These are phyloP conservation scores for Meloidogyne exigua DNA, from an alignment of 1,140 invertebrate genomes.

Conservation along the genomic window DNA sequence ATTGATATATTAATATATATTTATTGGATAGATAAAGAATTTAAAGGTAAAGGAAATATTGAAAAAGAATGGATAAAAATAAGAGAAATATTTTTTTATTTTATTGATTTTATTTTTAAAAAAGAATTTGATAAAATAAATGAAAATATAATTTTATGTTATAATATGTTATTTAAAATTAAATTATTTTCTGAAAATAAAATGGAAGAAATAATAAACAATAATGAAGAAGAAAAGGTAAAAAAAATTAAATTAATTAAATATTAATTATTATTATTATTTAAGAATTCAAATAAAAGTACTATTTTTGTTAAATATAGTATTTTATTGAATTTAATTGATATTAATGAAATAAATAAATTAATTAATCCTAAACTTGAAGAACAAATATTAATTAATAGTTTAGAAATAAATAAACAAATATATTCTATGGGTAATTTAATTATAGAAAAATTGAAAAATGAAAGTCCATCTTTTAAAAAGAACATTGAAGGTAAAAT, in stretches of 20 bases:
- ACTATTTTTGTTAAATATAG: neutral
- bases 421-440: neutral
- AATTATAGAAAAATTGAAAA: neutral
- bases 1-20: conserved; percentile 1
- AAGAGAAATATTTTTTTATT: neutral
- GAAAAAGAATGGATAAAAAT: neutral
- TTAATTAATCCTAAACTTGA: neutral
- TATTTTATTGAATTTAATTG: neutral
- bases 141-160: neutral
- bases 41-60: neutral
- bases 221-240: neutral
- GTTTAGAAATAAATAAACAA: neutral
- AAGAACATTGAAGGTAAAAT: neutral
- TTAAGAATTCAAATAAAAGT: neutral
- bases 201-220: neutral
- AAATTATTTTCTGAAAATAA: neutral
- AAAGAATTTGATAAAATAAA: neutral
- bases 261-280: neutral
- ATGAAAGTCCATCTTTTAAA: neutral
- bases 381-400: neutral
- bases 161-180: neutral
- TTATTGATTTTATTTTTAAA: neutral
- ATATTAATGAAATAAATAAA: neutral
- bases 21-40: neutral
- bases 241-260: neutral